phyloP scores from a whole-genome alignment of 2,888 invertebrate species.

The Hetaerina titia region DNA sequence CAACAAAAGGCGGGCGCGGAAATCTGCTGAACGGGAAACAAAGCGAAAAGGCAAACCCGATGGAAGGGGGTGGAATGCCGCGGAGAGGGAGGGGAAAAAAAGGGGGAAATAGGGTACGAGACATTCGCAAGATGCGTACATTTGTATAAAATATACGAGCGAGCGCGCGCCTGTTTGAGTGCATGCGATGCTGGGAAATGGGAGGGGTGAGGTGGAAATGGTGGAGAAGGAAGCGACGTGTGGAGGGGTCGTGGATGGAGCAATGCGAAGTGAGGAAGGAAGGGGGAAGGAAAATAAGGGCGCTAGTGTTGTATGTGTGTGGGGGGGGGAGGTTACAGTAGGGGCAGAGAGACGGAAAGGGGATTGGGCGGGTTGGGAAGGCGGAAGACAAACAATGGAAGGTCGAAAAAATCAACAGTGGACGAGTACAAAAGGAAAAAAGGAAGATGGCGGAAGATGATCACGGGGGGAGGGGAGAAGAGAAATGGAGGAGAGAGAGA shows the following conservation, averaged over 20 bases:
- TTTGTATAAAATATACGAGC: conserved; percentile 13
- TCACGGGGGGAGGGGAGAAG: background rate
- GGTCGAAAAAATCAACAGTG: conserved; percentile 57
- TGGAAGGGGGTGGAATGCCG: background rate
- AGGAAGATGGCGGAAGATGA: background rate
- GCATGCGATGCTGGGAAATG: background rate
- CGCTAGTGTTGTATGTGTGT: background rate
- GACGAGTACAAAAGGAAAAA: background rate
- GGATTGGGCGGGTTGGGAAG: background rate
- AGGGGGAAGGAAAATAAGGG: background rate
- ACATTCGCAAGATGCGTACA: conserved; percentile 6
- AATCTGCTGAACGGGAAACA: conserved; percentile 38
- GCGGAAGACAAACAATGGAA: conserved; percentile 42
- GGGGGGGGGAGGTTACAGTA: background rate
- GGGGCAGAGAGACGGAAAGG: background rate
- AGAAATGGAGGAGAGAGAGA: background rate
- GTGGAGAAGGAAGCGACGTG: background rate
- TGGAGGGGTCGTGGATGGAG: background rate
- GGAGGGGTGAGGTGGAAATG: background rate
- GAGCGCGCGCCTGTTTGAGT: background rate
- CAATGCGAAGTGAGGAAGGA: background rate
- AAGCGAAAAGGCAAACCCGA: background rate
- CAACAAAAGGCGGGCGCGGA: conserved; percentile 10
- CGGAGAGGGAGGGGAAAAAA: background rate
- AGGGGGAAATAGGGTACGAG: background rate